phyloP scores from a whole-genome alignment of 2,797 vertebrate species.

The Fistularia commersonii region DNA sequence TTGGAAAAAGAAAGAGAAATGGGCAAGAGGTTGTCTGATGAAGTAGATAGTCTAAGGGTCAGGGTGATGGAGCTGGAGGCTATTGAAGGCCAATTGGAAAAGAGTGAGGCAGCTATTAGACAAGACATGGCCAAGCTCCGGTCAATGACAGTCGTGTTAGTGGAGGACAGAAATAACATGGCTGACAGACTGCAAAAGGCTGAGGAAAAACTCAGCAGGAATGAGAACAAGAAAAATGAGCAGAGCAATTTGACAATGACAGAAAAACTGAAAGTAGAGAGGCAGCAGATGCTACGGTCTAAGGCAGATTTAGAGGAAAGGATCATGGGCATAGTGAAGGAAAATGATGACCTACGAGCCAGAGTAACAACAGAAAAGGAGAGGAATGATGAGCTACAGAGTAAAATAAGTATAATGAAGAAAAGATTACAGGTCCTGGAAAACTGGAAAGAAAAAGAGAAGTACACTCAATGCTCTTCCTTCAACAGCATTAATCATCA shows the following conservation, averaged over 20 bases:
- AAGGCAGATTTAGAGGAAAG: conserved; percentile 89
- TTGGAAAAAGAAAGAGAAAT: conserved; percentile 87
- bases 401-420: conserved; percentile 84
- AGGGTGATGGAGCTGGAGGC: conserved; percentile 87
- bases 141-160: conserved; percentile 89
- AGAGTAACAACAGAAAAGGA: conserved; percentile 88
- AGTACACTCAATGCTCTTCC: conserved; percentile 70
- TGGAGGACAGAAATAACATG: conserved; percentile 91
- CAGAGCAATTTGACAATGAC: conserved; percentile 85
- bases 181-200: conserved; percentile 87
- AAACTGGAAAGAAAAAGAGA: conserved; percentile 75
- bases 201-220: conserved; percentile 85
- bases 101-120: conserved; percentile 84
- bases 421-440: conserved; percentile 86
- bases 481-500: conserved; percentile 46
- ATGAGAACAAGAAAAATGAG: conserved; percentile 83
- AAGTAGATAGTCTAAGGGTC: conserved; percentile 83
- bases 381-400: conserved; percentile 85
- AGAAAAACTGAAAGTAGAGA: conserved; percentile 89
- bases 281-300: conserved; percentile 81
- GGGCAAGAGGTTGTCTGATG: conserved; percentile 82
- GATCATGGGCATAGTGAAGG: conserved; percentile 79
- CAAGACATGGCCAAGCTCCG: conserved; percentile 92
- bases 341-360: conserved; percentile 85
- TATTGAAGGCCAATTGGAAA: conserved; percentile 82